phyloP scores from a whole-genome alignment of 1,140 invertebrate species.

The Pachypeltis micranthus region DNA sequence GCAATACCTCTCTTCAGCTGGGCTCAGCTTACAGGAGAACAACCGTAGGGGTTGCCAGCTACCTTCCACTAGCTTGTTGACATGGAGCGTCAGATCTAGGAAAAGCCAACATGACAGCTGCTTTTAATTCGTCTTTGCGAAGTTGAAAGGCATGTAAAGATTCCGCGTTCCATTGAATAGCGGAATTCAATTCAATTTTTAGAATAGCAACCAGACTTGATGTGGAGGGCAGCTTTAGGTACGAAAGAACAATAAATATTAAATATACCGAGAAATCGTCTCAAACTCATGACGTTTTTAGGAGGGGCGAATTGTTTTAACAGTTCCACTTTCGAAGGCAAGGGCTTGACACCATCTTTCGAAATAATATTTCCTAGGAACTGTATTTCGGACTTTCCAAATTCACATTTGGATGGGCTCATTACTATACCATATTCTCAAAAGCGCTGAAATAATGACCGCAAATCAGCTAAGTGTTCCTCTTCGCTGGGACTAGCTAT shows the following conservation, averaged over 20 bases:
- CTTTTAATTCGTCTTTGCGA: too few species aligned
- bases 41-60: slow-evolving; percentile 34
- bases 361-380: slow-evolving; percentile 32
- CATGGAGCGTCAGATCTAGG: too few species aligned
- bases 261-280: slow-evolving; percentile 29
- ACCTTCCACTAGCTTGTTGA: too few species aligned
- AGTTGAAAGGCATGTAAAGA: slow-evolving; percentile 22
- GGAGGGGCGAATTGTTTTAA: slow-evolving; percentile 28
- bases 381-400: slow-evolving; percentile 18
- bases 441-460: slow-evolving; percentile 11
- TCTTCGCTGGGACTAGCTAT: slow-evolving; percentile 31
- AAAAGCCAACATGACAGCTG: too few species aligned
- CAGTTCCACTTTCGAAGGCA: slow-evolving; percentile 21
- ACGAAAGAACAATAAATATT: slow-evolving; percentile 31
- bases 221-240: slow-evolving; percentile 23
- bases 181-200: slow-evolving; percentile 22
- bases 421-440: slow-evolving; percentile 7
- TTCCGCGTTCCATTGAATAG: slow-evolving; percentile 26
- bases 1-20: slow-evolving; percentile 32
- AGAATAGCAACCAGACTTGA: slow-evolving; percentile 17
- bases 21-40: slow-evolving; percentile 33
- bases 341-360: slow-evolving; percentile 25
- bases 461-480: slow-evolving; percentile 25
- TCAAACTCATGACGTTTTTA: slow-evolving; percentile 21
- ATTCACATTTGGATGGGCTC: slow-evolving; percentile 24